phyloP scores from a whole-genome alignment of 1,140 invertebrate species.

The Helicoverpa armigera region DNA sequence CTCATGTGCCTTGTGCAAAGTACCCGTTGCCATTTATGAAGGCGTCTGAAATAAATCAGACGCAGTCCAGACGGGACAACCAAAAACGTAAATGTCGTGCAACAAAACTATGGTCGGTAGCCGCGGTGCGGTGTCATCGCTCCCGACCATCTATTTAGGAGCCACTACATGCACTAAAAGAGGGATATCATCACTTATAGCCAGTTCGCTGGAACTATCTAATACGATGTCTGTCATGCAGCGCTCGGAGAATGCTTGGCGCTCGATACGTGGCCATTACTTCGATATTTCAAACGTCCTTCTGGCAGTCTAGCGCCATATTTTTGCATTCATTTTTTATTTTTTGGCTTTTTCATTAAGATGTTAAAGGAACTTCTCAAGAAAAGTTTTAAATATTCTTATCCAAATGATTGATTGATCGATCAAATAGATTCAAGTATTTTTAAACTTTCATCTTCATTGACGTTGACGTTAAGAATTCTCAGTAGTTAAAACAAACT shows the following conservation, averaged over 20 bases:
- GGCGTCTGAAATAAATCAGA: constrained; percentile 73
- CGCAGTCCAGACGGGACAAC: constrained; percentile 58
- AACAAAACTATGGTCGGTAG: constrained; percentile 70
- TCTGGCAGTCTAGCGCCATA: background rate
- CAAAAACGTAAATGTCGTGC: constrained; percentile 73
- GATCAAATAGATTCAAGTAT: too few species aligned
- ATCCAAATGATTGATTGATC: too few species aligned
- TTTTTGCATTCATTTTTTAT: background rate
- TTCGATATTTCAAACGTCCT: background rate
- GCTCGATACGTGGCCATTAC: background rate
- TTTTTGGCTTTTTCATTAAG: background rate
- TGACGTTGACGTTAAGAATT: too few species aligned
- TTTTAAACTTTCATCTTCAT: too few species aligned
- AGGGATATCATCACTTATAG: constrained; percentile 43
- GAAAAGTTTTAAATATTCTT: too few species aligned
- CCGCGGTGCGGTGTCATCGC: constrained; percentile 57
- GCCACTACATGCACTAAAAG: constrained; percentile 42
- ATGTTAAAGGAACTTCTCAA: background rate
- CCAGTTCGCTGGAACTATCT: constrained; percentile 31
- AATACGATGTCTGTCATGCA: constrained; percentile 20
- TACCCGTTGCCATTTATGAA: constrained; percentile 55
- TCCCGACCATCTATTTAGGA: constrained; percentile 52
- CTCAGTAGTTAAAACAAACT: too few species aligned
- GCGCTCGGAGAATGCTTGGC: constrained; percentile 14
- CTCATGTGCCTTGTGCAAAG: constrained; percentile 8